These are phyloP conservation scores for Myrmophylax atrothorax DNA, from an alignment of 2,113 vertebrate species.

Conservation along the genomic window DNA sequence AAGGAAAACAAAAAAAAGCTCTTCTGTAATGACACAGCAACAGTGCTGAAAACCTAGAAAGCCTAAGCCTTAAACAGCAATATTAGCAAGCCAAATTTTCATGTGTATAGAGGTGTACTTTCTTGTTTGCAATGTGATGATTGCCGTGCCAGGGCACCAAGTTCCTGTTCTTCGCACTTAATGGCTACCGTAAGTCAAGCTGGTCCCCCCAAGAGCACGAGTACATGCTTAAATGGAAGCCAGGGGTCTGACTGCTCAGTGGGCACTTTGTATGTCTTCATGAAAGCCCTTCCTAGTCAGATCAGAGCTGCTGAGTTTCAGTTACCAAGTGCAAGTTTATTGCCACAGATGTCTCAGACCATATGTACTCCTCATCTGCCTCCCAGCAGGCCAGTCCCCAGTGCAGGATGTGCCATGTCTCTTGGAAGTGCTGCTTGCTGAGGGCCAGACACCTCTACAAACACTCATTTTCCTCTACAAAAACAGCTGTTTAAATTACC, in stretches of 20 bases:
- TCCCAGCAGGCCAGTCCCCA: background rate
- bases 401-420: background rate
- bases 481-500: background rate
- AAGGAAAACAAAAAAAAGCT: background rate
- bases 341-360: background rate
- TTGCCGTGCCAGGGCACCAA: background rate
- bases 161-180: background rate
- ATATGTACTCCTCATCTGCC: background rate
- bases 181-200: background rate
- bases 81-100: background rate
- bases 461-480: background rate
- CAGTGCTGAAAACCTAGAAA: background rate
- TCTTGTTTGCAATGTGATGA: background rate
- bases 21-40: background rate
- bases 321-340: background rate
- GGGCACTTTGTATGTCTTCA: accelerated
- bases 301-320: background rate
- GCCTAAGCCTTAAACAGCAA: background rate
- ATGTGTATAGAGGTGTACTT: background rate
- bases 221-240: background rate
- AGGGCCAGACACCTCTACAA: background rate
- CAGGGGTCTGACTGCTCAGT: background rate
- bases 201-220: background rate
- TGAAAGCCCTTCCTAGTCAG: background rate
- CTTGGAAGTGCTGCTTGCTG: background rate